These are phyloP conservation scores for Drosophila pachea DNA, from an alignment of 1,140 invertebrate species.

Conservation along the genomic window DNA sequence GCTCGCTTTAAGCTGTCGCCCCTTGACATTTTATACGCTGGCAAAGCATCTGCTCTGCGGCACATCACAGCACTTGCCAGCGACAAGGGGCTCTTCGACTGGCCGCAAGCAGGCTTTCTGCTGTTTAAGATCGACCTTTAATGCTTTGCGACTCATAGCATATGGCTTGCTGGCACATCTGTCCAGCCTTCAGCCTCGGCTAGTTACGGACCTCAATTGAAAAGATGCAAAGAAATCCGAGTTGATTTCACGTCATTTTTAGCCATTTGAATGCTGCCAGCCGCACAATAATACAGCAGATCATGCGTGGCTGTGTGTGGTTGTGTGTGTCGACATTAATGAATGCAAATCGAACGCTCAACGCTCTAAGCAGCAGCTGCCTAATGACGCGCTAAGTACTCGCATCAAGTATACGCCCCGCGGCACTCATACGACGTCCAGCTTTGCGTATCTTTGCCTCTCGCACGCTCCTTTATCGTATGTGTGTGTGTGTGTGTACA, in stretches of 20 bases:
- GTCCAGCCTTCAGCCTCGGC: no score
- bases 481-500: neutral
- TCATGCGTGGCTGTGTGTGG: neutral
- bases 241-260: no score
- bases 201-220: no score
- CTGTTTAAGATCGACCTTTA: neutral
- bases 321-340: neutral
- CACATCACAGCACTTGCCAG: conserved; percentile 1
- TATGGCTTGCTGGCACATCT: no score
- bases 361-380: neutral
- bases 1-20: neutral
- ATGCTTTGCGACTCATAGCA: no score
- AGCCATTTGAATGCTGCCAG: neutral
- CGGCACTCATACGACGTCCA: neutral
- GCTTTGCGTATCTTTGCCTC: neutral
- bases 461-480: neutral
- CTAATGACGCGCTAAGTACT: conserved; percentile 23
- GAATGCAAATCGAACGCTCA: neutral
- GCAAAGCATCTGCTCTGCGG: neutral
- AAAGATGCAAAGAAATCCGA: neutral
- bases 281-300: neutral
- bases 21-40: neutral
- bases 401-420: conserved; percentile 32
- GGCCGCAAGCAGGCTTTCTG: neutral
- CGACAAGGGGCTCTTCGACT: neutral